Base-by-base conservation (phyloP, 2,797 vertebrate species). In the Hemitrygon akajei region DNA sequence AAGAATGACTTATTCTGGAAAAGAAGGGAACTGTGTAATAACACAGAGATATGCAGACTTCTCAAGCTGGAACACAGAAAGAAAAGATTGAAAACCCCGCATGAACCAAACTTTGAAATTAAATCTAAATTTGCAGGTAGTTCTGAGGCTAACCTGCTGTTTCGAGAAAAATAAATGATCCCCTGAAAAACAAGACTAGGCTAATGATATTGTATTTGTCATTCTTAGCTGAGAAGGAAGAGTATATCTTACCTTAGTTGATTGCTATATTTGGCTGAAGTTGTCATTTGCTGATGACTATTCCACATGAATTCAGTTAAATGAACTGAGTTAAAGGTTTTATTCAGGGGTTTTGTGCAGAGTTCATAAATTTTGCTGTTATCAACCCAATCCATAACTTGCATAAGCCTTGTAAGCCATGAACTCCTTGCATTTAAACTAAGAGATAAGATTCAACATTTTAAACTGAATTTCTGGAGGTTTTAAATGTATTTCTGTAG, bases 301-400 rank as follows among this genome's bases (percentile, higher is more conserved):
- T 91, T 91, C 89, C 34, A 91, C 2, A 91, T 86, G 27, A 86
- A 86, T 86, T 63, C 11, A 60, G 27, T n/a, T 27, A 91, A 63
- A 11, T 91, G 63, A 40, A 69, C 69, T 91, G n/a, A 91, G 89
- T 20, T 34, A 7, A 40, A 27, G 37, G 63, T 60, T 66, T 89
- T 66, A 47, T 20, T 30, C 86, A 89, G 58, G 14, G 60, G 0
- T 18, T 60, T 89, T 69, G 30, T 69, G 5, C 2, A 58, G 6
- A 89, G 56, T 66, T 66, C 60, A 91, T 71, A 91, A 40, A 66
- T 71, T 71, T 91, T 89, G 84, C n/a, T 34, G 27, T 66, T 63
- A 66, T 34, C 16, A 66, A 63, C 56, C 12, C 12, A 0, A 16
- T 56, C 81, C 20, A 22, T 82, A 25, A 82, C 81, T 27, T 58